These are phyloP conservation scores for Tenualosa thibaudeaui DNA, from an alignment of 2,797 vertebrate genomes.

Conservation along the genomic window DNA sequence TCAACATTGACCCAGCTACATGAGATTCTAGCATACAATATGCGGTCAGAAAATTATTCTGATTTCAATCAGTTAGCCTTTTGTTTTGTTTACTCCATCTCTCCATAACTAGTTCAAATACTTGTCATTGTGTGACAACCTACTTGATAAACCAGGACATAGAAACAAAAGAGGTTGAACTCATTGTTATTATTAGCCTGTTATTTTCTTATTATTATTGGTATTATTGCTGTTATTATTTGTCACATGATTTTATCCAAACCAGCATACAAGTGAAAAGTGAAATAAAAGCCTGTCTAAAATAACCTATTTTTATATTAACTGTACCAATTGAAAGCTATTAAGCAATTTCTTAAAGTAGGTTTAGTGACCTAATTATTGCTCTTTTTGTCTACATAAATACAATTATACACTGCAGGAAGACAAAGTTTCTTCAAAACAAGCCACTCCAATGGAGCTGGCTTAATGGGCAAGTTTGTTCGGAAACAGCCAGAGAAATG, in stretches of 20 bases:
- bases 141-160: neutral
- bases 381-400: neutral
- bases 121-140: neutral
- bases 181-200: neutral
- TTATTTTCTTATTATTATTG: neutral
- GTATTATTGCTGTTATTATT: neutral
- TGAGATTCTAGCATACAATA: neutral
- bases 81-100: neutral
- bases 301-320: neutral
- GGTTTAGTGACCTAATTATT: neutral
- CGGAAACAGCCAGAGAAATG: neutral
- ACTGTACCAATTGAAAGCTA: neutral
- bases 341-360: neutral
- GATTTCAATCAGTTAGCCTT: neutral
- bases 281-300: neutral
- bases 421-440: neutral
- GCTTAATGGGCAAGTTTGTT: constrained; percentile 18
- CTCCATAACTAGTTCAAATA: neutral
- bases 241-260: neutral
- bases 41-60: neutral
- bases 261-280: neutral
- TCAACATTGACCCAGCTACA: neutral
- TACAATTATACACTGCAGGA: constrained; percentile 23
- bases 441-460: neutral
- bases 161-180: neutral